Percentiles rank a stretch among this genome's conserved stretches.
Evolutionary conservation across 2,888 invertebrate species (phyloP).

Genomic region (Zonitis immaculata): DNA sequence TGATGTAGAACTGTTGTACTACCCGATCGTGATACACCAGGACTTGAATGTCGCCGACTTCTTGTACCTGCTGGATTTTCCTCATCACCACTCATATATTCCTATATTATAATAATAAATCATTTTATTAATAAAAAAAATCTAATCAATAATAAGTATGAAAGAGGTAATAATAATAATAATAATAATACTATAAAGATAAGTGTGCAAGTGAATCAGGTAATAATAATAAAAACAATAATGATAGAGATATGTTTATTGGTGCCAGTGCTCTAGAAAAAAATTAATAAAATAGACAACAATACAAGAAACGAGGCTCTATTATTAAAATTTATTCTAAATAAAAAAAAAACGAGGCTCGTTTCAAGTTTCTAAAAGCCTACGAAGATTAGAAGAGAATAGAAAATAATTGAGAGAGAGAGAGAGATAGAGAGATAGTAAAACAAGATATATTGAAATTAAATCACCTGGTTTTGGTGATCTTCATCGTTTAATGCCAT

Average conservation of each 20-base stretch:
- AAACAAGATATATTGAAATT: slow-evolving; percentile 18
- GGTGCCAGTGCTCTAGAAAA: slow-evolving; percentile 47
- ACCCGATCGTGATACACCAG: slow-evolving; percentile 64
- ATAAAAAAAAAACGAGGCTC: slow-evolving; percentile 15
- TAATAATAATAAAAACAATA: too few relatives aligned
- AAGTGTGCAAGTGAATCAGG: slow-evolving; percentile 42
- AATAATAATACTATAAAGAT: too few relatives aligned
- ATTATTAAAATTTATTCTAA: not conserved
- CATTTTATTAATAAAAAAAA: too few relatives aligned
- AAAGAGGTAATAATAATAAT: slow-evolving; percentile 25
- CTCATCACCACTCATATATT: slow-evolving; percentile 60
- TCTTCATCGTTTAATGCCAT: slow-evolving; percentile 41
- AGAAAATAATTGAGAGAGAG: slow-evolving; percentile 26
- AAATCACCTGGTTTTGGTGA: slow-evolving; percentile 46
- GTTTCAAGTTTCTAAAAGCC: slow-evolving; percentile 38
- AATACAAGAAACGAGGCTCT: slow-evolving; percentile 1
- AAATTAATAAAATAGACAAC: slow-evolving; percentile 19
- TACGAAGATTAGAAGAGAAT: slow-evolving; percentile 33
- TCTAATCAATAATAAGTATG: slow-evolving; percentile 21
- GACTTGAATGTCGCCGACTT: slow-evolving; percentile 63
- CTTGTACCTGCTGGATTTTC: slow-evolving; percentile 56
- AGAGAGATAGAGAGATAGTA: too few relatives aligned
- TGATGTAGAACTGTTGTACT: slow-evolving; percentile 59
- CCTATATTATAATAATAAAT: slow-evolving; percentile 52
- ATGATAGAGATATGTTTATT: slow-evolving; percentile 49